Evolutionary conservation across 2,888 invertebrate genomes (phyloP), one percentile per base, ranked within the genome.

Genomic region (Ophonus ardosiacus): DNA sequence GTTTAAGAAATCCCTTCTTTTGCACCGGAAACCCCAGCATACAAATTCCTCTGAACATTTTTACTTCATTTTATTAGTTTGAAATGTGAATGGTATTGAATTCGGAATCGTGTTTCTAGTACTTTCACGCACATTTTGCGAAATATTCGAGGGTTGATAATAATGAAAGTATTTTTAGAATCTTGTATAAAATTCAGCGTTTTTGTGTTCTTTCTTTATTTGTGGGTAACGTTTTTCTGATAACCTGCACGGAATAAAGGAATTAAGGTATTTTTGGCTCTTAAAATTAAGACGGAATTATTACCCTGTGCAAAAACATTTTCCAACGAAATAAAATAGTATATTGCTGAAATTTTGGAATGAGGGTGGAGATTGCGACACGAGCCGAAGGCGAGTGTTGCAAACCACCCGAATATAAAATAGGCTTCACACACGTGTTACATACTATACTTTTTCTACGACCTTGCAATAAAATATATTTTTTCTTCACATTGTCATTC

Each of bases 211-310:
- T 68, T 68, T 68, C 68, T 68, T 68, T 68, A 68, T 68, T 68
- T 68, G 68, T 38, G 31, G 68, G 15, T 68, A 68, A 68, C 68
- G 68, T 24, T 68, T 68, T 68, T 68, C 68, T 68, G 68, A 68
- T 68, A 68, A 68, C 68, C 68, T n/a, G n/a, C 68, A 68, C 68
- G 68, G 24, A 68, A 68, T 68, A 68, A 68, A n/a, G 38, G 38
- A 38, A 68, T 68, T 68, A 68, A 68, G 68, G n/a, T 68, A 31
- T 68, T 68, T 68, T 68, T 68, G 38, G 65, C 13, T 24, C 31
- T 51, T 51, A 10, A 51, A 51, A 51, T 51, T 51, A 51, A 51
- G 43, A 51, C 8, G 43, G 43, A 51, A 51, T 51, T 51, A 51
- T 51, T 51, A 51, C 13, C 7, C 43, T 51, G 8, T 6, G 43